Evolutionary conservation across 2,888 invertebrate genomes (phyloP).

Genomic region (Cylloceria caligata): DNA sequence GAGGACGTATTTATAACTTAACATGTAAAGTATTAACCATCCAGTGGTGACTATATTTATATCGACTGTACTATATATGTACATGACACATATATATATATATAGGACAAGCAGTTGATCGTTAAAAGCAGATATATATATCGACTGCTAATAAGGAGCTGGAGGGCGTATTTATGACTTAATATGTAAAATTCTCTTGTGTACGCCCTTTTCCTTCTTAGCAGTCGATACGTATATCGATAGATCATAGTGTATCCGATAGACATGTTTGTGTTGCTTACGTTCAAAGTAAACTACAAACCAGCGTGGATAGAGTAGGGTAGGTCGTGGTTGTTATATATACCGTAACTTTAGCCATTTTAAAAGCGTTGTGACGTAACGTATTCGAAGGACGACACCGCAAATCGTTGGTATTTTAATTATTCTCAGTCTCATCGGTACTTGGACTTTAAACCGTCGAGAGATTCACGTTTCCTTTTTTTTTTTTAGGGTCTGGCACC

Average conservation of each 20-base stretch:
- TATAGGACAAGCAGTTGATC: too few relatives aligned
- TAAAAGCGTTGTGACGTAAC: not conserved
- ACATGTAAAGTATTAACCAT: too few relatives aligned
- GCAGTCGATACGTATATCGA: too few relatives aligned
- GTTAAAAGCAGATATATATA: too few relatives aligned
- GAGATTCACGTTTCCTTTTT: not conserved
- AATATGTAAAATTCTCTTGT: too few relatives aligned
- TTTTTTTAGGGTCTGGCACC: not conserved
- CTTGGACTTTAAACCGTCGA: not conserved
- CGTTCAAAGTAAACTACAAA: constrained; percentile 9
- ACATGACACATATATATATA: not conserved
- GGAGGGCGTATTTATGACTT: too few relatives aligned
- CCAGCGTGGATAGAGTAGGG: not conserved
- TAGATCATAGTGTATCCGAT: not conserved
- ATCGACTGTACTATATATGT: too few relatives aligned
- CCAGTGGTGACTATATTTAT: too few relatives aligned
- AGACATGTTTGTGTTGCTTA: constrained; percentile 15
- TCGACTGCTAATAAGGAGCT: too few relatives aligned
- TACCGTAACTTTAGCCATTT: not conserved
- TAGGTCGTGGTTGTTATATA: constrained; percentile 1
- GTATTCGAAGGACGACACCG: not conserved
- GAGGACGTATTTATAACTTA: too few relatives aligned
- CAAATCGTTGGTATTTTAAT: not conserved
- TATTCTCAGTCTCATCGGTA: constrained; percentile 2
- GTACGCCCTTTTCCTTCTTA: too few relatives aligned